These are phyloP conservation scores for Anodontia alba DNA, from an alignment of 2,888 invertebrate genomes.

Conservation along the genomic window DNA sequence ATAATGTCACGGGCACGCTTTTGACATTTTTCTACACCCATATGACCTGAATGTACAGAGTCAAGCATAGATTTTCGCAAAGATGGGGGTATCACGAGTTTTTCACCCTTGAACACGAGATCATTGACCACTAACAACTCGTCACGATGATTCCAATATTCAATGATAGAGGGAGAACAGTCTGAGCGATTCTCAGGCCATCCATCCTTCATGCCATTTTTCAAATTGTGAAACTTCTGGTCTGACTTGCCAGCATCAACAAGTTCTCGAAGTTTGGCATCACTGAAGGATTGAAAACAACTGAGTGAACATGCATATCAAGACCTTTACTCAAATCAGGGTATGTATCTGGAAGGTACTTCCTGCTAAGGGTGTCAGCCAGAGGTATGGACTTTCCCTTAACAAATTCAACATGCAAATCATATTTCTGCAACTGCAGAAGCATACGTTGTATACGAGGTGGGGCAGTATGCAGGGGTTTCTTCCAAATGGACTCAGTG, in stretches of 20 bases:
- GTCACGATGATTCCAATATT: constrained; percentile 34
- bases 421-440: not conserved
- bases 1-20: not conserved
- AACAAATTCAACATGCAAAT: no score
- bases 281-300: constrained; percentile 39
- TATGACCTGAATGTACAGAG: constrained; percentile 51
- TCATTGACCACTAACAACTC: constrained; percentile 7
- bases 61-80: constrained; percentile 48
- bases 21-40: constrained; percentile 41
- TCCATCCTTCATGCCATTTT: not conserved
- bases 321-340: no score
- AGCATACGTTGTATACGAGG: not conserved
- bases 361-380: no score
- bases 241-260: constrained; percentile 32
- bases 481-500: not conserved
- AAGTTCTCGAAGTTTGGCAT: constrained; percentile 46
- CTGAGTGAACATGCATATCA: no score
- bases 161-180: not conserved
- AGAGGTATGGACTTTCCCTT: no score
- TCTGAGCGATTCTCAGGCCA: constrained; percentile 28
- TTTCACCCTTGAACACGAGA: constrained; percentile 32
- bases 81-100: constrained; percentile 32
- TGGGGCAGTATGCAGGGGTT: not conserved
- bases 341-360: no score
- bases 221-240: constrained; percentile 20